Base-by-base conservation (phyloP, 1,140 invertebrate species). In the Drosophila truncata region DNA sequence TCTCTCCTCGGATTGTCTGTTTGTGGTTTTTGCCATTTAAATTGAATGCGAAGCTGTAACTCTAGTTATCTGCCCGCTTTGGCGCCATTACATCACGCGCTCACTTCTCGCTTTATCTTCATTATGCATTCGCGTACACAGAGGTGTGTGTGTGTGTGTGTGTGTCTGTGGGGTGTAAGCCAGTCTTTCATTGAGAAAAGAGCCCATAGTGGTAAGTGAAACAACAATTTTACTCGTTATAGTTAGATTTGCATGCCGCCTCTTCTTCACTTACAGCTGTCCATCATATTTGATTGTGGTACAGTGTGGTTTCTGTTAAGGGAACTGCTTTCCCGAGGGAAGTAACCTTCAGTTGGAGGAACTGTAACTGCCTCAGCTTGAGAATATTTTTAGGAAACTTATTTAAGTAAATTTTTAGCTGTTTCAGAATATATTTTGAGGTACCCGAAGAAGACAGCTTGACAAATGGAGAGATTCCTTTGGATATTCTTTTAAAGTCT, bases 1-100 rank as follows among this genome's bases (percentile, higher is more conserved):
- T 14, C 29, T 73, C 35, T 59, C 50, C 35, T 59, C 50, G 73
- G 67, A 16, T 42, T 46, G 39, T 59, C 55, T 59, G 54, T 62
- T 87, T 74, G 81, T 80, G 73, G 82, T 81, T 88, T 87, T 87
- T 78, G 72, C 80, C 85, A 84, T 87, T 88, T 80, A 80, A 80
- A 73, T 88, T 61, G 69, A 66, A 78, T 73, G 46, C 44, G 64
- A 74, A 75, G 85, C 50, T 88, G 85, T 87, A 83, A 83, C 83
- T 87, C 80, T 62, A 83, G 83, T 80, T 87, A 88, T 69, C 75
- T 58, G 65, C 71, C 75, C 59, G 77, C 77, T 88, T 87, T 87
- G 84, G 80, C 41, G 77, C 50, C 80, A 75, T 87, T 87, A 87
- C 84, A 90, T 87, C 83, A 87, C 74, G 50, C 25, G 59, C 54